Evolutionary conservation across 1,140 invertebrate genomes (phyloP).

Genomic region (Delia radicum): DNA sequence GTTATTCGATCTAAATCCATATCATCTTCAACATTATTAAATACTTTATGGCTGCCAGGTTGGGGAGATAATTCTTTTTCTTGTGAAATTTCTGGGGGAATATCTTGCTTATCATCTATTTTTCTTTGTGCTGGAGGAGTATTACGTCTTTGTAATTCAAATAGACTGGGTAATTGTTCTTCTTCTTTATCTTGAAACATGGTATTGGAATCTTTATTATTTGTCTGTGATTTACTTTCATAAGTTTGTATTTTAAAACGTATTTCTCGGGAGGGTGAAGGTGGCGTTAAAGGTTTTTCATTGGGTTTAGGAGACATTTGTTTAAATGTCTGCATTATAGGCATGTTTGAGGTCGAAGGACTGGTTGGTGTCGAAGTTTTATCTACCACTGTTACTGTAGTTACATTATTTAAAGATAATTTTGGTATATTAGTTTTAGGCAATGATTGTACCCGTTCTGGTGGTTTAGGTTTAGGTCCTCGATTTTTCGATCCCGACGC

Average conservation of each 20-base stretch:
- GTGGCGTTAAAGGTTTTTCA: conserved; percentile 33
- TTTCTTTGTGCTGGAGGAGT: not conserved
- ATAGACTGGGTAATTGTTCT: conserved; percentile 63
- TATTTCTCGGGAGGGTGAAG: conserved; percentile 37
- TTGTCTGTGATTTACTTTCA: conserved; percentile 38
- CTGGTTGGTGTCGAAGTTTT: conserved; percentile 31
- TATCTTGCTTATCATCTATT: not conserved
- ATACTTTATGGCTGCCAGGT: not conserved
- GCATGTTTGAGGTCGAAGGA: conserved; percentile 31
- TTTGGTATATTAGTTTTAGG: conserved; percentile 47
- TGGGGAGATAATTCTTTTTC: not conserved
- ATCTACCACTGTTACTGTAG: conserved; percentile 13
- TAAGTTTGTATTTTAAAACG: conserved; percentile 54
- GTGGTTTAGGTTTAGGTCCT: conserved; percentile 51
- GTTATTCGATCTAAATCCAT: conserved; percentile 35
- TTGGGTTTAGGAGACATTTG: conserved; percentile 31
- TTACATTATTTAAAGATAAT: not conserved
- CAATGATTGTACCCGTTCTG: conserved; percentile 50
- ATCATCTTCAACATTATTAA: conserved; percentile 29
- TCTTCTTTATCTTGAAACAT: conserved; percentile 31
- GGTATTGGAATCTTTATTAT: not conserved
- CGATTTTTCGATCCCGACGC: conserved; percentile 29
- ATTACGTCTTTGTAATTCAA: conserved; percentile 65
- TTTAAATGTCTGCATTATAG: conserved; percentile 50
- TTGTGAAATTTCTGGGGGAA: too few relatives aligned